Evolutionary conservation across 2,113 vertebrate species (phyloP).

Genomic region (Baryphthengus martii): DNA sequence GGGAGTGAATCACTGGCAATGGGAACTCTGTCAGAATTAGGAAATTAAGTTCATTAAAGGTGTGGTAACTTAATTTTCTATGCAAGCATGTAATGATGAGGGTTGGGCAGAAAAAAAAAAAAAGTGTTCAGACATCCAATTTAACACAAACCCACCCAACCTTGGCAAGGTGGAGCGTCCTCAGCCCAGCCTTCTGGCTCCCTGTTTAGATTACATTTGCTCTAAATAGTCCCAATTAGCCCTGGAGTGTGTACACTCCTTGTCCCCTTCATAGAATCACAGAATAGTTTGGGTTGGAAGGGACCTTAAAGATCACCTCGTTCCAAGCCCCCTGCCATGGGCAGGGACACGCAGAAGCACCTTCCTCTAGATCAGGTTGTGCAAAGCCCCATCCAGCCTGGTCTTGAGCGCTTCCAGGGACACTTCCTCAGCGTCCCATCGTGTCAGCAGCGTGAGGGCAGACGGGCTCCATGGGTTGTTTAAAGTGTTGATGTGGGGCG

Average conservation of each 20-base stretch:
- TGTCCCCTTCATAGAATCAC: not conserved
- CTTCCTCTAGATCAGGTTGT: no score
- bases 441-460: not conserved
- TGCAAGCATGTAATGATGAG: conserved; percentile 62
- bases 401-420: no score
- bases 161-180: conserved; percentile 33
- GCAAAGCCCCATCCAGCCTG: no score
- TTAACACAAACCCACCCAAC: conserved; percentile 68
- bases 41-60: conserved; percentile 78
- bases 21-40: conserved; percentile 69
- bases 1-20: conserved; percentile 74
- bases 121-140: not conserved
- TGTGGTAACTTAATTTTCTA: conserved; percentile 72
- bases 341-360: no score
- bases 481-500: accelerated
- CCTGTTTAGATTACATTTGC: conserved; percentile 1
- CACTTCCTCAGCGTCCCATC: not conserved
- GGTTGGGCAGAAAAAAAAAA: conserved; percentile 52
- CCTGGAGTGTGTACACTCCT: not conserved
- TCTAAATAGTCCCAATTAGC: conserved; percentile 1
- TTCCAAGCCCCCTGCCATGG: no score
- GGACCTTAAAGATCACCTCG: no score
- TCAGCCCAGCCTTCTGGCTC: conserved; percentile 51
- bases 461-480: not conserved
- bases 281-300: no score